Evolutionary conservation across 2,113 vertebrate genomes (phyloP), one percentile per base, ranked within the genome.

Genomic region (Coryphaenoides rupestris): DNA sequence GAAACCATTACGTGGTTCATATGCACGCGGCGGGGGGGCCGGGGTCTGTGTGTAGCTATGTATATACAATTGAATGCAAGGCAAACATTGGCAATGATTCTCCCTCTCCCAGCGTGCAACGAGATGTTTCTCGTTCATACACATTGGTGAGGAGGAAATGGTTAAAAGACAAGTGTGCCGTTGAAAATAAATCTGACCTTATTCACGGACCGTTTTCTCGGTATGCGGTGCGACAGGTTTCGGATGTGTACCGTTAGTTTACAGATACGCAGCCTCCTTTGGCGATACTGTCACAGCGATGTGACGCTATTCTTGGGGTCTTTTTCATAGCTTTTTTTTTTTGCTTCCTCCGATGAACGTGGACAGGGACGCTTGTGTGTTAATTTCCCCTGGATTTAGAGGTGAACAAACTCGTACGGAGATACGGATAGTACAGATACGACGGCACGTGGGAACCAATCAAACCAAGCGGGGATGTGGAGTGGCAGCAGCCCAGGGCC

Each of bases 401-500:
- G 33, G 33, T 13, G 2, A 6, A 50, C 47, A 13, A 16, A 50
- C 47, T 17, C n/a, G 13, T n/a, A n/a, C n/a, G n/a, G 47, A 50
- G 47, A 9, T 50, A n/a, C 16, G 49, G 56, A 64, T 21, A 19
- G n/a, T 7, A n/a, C 21, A 9, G 45, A 52, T 55, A 56, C 22
- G 62, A 60, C 46, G 19, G 45, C 19, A 60, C 61, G 68, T 69
- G 74, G 63, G 69, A 79, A 74, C 66, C 66, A 64, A 58, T 72
- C 76, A 75, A 33, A 62, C 58, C 57, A 46, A 69, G 55, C 60
- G 7, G 9, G n/a, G 69, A 79, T 84, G 21, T 78, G 58, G 73
- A 81, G 65, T 87, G 83, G 85, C 81, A 87, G 46, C 53, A 72
- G 76, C 83, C 76, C 67, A 24, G 40, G 78, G 81, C 81, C 58